Evolutionary conservation across 1,140 invertebrate genomes (phyloP), one percentile per base, ranked within the genome.

Genomic region (Pseudomyrmex pallidus): DNA sequence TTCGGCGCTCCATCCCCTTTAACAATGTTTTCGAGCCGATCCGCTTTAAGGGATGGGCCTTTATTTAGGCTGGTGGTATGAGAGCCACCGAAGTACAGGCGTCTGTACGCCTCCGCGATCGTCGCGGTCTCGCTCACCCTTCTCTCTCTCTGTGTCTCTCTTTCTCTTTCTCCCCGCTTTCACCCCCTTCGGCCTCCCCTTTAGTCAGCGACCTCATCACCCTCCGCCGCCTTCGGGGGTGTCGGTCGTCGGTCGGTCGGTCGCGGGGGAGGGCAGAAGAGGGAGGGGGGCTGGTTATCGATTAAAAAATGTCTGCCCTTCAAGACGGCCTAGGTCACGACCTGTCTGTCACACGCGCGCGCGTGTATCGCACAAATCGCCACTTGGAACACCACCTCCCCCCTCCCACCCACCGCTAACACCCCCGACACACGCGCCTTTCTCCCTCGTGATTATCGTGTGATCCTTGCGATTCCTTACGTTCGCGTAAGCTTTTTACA

Each of bases 241-340:
- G 83, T 86, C 77, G 86, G 57, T 84, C 83, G 70, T 78, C 35
- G 35, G 35, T 35, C 35, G 35, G 35, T 35, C 35, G 35, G 35
- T 35, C 83, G 85, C 82, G 84, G 82, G 74, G 64, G 83, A 78
- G 80, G 76, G 82, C 35, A 7, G 5, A 61, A 76, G 77, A 82
- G 74, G 83, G 82, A 72, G 20, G 63, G 85, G 85, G 80, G 62
- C 87, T 89, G 89, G 90, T 92, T 94, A 94, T 94, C 93, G 94
- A 94, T 94, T 94, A 93, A 94, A 94, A 94, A 94, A 94, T 94
- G 94, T 94, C 94, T 94, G 94, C 94, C 94, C 94, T 94, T 94
- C 93, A 94, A 94, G 93, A 92, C 91, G 91, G 92, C 93, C 94
- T 94, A 94, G 94, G 94, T 94, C 93, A 93, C 89, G 93, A 94